Conservation (phyloP, 1,140 invertebrate species). For the Agrilus planipennis region DNA sequence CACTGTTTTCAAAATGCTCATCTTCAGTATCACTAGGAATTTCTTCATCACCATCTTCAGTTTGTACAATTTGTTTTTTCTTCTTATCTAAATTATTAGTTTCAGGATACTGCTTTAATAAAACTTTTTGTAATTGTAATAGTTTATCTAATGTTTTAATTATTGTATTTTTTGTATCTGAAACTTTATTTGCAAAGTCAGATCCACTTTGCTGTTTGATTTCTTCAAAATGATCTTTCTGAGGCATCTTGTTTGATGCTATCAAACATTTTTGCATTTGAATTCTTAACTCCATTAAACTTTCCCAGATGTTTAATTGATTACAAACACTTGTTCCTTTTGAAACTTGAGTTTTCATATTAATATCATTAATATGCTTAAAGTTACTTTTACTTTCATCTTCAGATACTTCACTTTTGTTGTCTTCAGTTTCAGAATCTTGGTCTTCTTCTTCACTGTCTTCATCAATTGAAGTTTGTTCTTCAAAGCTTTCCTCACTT, state of each 20-base stretch:
- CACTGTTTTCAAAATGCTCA: conserved; percentile 25
- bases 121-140: conserved; percentile 43
- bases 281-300: conserved; percentile 69
- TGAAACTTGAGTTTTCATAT: conserved; percentile 50
- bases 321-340: conserved; percentile 67
- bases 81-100: conserved; percentile 38
- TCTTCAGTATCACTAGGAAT: conserved; percentile 38
- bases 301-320: conserved; percentile 72
- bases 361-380: conserved; percentile 42
- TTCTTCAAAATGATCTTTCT: conserved; percentile 40
- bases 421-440: conserved; percentile 12
- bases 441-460: conserved; percentile 14
- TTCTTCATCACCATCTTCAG: conserved; percentile 39
- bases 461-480: conserved; percentile 6
- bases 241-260: conserved; percentile 65
- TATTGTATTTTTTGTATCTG: conserved; percentile 41
- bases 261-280: conserved; percentile 68
- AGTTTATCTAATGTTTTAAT: conserved; percentile 51
- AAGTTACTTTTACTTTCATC: conserved; percentile 33
- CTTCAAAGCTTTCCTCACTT: not conserved
- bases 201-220: conserved; percentile 29
- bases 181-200: conserved; percentile 41
- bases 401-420: conserved; percentile 17
- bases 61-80: conserved; percentile 20
- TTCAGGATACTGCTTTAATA: conserved; percentile 53